Evolutionary conservation across 2,797 vertebrate genomes (phyloP).

Genomic region (Falco berigora): DNA sequence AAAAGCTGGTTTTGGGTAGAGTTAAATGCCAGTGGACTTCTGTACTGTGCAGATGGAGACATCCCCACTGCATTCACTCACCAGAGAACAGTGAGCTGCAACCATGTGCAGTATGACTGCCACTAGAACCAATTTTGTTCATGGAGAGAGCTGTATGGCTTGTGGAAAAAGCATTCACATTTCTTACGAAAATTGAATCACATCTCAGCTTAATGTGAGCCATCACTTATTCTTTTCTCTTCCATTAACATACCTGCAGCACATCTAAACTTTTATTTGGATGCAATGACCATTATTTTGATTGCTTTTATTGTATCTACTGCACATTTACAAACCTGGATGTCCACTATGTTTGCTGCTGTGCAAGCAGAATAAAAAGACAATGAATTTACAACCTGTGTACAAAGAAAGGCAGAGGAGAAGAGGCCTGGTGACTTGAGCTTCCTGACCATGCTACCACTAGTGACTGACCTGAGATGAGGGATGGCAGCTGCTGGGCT

Average conservation of each 20-base stretch:
- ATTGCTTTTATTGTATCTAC: not conserved
- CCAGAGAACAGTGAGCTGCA: not conserved
- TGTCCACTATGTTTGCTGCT: rapidly evolving
- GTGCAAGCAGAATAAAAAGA: not conserved
- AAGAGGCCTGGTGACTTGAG: not conserved
- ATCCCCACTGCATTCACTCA: not conserved
- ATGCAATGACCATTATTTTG: not conserved
- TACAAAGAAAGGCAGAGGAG: not conserved
- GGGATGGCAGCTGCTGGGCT: not conserved
- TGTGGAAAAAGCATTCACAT: not conserved
- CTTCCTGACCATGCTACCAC: not conserved
- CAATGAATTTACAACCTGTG: not conserved
- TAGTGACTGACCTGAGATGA: not conserved
- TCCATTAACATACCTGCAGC: not conserved
- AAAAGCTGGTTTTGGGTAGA: not conserved
- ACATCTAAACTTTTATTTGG: not conserved
- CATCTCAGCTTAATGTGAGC: not conserved
- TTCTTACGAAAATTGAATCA: not conserved
- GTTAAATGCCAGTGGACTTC: not conserved
- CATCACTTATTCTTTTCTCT: not conserved
- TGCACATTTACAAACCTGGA: not conserved
- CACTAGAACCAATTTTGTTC: not conserved
- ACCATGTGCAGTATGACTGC: not conserved
- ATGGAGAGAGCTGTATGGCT: not conserved
- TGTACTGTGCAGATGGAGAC: not conserved